Base-by-base conservation (phyloP, 1,140 invertebrate species). In the Orussus abietinus region DNA sequence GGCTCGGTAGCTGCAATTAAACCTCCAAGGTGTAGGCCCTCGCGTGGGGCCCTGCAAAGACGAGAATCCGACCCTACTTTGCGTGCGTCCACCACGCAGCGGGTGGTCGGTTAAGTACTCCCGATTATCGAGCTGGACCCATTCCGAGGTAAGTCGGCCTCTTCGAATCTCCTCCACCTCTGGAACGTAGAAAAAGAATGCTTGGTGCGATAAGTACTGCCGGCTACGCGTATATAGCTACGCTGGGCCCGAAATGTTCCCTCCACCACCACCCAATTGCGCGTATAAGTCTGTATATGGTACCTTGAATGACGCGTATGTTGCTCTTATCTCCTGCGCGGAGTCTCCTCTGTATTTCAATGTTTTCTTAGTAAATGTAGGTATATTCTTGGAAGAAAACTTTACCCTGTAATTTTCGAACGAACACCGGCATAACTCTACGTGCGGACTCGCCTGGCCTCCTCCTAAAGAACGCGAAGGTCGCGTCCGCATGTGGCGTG, bases 1-100 rank as follows among this genome's bases (percentile, higher is more conserved):
- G 22, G 22, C 22, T 25, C 22, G 22, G 22, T 25, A 25, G 22
- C 22, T 25, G 22, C 22, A 25, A 25, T 25, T 25, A 25, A 25
- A 25, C 6, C 22, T 6, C 22, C 22, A 25, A 25, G 22, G 22
- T 25, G 22, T 25, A 25, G 22, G 22, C n/a, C 22, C 22, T 25
- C n/a, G 22, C 22, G 22, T 25, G 22, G 22, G 22, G 22, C 6
- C 6, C 6, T n/a, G n/a, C 22, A 7, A 7, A 25, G 6, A 25
- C 22, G n/a, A 25, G 22, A 25, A 25, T 25, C 22, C n/a, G 22
- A 25, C 22, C n/a, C 22, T 25, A 25, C 6, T 25, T 25, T 25
- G 22, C 22, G n/a, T 25, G 22, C 6, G 22, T 25, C n/a, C 22
- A n/a, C 6, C n/a, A 25, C n/a, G 22, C 22, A 25, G n/a, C 22